Evolutionary conservation across 30 jellyfish, hydroid and myxozoan genomes (phyloP).

Genomic region (Aurelia sp.): DNA sequence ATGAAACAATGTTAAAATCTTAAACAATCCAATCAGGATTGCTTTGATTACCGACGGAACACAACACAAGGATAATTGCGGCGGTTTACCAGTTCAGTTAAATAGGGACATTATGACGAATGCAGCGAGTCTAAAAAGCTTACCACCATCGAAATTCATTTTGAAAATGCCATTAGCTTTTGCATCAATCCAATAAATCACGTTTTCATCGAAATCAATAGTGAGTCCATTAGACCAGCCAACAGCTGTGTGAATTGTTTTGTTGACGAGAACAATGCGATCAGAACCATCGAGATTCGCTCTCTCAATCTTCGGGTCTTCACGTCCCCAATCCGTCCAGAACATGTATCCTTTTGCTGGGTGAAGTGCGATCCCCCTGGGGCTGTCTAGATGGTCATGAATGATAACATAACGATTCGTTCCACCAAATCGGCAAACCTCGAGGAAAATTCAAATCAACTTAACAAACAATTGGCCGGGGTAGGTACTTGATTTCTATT

Average conservation of each 20-base stretch:
- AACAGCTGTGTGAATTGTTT: conserved; percentile 10
- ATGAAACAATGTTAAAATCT: no score
- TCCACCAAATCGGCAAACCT: conserved; percentile 96
- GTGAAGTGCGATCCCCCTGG: conserved; percentile 91
- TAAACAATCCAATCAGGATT: no score
- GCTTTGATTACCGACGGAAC: no score
- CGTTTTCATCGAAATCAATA: conserved; percentile 69
- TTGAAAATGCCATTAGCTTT: conserved; percentile 62
- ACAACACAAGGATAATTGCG: neutral
- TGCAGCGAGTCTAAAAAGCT: neutral
- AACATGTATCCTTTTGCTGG: conserved; percentile 89
- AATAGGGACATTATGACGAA: neutral
- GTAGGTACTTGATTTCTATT: no score
- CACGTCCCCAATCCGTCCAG: conserved; percentile 96
- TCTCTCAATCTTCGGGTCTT: conserved; percentile 88
- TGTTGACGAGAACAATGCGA: conserved; percentile 75
- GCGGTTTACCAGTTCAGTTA: neutral
- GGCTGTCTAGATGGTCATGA: conserved; percentile 74
- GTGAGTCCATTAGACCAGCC: conserved; percentile 98
- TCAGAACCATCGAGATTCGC: conserved; percentile 85
- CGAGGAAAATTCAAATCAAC: neutral
- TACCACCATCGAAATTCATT: conserved; percentile 97
- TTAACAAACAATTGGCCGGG: no score
- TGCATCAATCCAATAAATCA: conserved; percentile 95
- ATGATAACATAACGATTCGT: conserved; percentile 78